A percentile compares a stretch with the other conserved stretches of the same genome.
Conservation (phyloP, 2,113 vertebrate species). For the Pterocles burchelli region DNA sequence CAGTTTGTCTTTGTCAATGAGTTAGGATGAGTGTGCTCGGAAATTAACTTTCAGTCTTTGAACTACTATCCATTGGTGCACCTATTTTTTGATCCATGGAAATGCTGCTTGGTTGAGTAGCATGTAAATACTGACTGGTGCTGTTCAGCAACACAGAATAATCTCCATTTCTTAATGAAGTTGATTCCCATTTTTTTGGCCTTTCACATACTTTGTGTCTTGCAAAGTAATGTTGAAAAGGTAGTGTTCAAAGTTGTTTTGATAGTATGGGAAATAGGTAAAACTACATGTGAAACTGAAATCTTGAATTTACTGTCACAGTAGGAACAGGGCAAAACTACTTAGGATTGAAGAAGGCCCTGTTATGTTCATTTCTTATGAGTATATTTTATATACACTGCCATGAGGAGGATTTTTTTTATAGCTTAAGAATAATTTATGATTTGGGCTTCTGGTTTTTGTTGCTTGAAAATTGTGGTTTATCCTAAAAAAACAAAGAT, state of each 20-base stretch:
- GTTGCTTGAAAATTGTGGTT: background rate
- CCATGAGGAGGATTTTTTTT: background rate
- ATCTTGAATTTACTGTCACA: background rate
- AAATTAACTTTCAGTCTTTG: background rate
- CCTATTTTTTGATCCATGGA: background rate
- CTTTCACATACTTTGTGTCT: background rate
- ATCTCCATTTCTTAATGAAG: constrained; percentile 6
- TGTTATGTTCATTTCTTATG: background rate
- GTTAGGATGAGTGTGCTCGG: background rate
- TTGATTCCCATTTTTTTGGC: background rate
- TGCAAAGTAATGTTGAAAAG: background rate
- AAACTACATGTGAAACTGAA: background rate
- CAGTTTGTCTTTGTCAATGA: background rate
- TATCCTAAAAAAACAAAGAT: background rate
- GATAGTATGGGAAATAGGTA: background rate
- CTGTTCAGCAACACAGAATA: background rate
- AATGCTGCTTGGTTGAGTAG: background rate
- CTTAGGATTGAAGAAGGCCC: background rate
- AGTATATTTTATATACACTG: background rate
- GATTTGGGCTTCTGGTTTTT: background rate
- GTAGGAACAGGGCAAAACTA: background rate
- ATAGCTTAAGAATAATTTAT: background rate
- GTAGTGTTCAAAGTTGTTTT: background rate
- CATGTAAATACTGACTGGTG: background rate
- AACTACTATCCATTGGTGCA: background rate